These are phyloP conservation scores for fruit fly (Drosophila melanogaster) DNA, from an alignment of 1,140 invertebrate genomes.

Conservation along the genomic window Release_6_plus_ISO1_MT NT_037436.4:18101001-18101500, in stretches of 20 bases:
- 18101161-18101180: slow-evolving; percentile 66
- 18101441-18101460: slow-evolving; percentile 44
- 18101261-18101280: slow-evolving; percentile 63
- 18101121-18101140: slow-evolving; percentile 17
- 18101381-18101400: slow-evolving; percentile 34
- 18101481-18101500: slow-evolving; percentile 48
- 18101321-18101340: slow-evolving; percentile 29
- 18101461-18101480: slow-evolving; percentile 72
- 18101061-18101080: slow-evolving; percentile 60
- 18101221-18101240: slow-evolving; percentile 45
- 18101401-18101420: slow-evolving; percentile 2
- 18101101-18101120: slow-evolving; percentile 17
- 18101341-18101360: slow-evolving; percentile 72
- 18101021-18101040: slow-evolving; percentile 42
- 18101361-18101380: slow-evolving; percentile 76
- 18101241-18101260: slow-evolving; percentile 81
- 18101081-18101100: slow-evolving; percentile 26
- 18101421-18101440: slow-evolving; percentile 27
- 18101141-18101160: slow-evolving; percentile 50
- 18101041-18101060: slow-evolving; percentile 39
- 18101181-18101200: slow-evolving; percentile 53
- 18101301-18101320: slow-evolving; percentile 23
- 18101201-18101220: slow-evolving; percentile 1
- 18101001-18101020: slow-evolving; percentile 30
- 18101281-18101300: slow-evolving; percentile 43